Conservation (phyloP, 30 jellyfish, hydroid and myxozoan species). For the Mastigias papua region DNA sequence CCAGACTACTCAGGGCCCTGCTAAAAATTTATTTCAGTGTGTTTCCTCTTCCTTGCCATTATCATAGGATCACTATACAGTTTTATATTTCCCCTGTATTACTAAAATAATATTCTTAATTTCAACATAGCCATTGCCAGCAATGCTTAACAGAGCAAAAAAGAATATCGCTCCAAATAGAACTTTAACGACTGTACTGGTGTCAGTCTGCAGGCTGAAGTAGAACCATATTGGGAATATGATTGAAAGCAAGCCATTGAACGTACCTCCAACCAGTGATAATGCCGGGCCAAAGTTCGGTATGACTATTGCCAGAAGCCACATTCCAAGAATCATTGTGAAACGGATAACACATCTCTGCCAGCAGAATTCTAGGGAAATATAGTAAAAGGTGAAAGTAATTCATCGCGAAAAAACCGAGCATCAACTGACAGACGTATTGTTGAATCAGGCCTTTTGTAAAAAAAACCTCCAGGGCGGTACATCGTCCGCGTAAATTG, state of each 20-base stretch:
- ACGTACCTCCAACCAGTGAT: constrained; percentile 95
- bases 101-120: constrained; percentile 78
- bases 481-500: too few relatives aligned
- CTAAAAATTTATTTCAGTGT: too few relatives aligned
- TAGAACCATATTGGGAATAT: constrained; percentile 89
- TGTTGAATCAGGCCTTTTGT: too few relatives aligned
- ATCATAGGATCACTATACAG: too few relatives aligned
- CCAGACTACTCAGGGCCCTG: too few relatives aligned
- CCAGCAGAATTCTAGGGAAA: constrained; percentile 74
- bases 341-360: constrained; percentile 84
- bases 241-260: constrained; percentile 85
- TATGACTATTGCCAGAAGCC: constrained; percentile 71
- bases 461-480: too few relatives aligned
- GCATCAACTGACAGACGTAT: too few relatives aligned
- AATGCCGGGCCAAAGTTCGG: constrained; percentile 95
- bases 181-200: constrained; percentile 58
- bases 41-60: too few relatives aligned
- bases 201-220: constrained; percentile 62
- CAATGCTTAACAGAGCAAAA: constrained; percentile 80
- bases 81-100: constrained; percentile 75
- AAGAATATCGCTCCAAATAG: constrained; percentile 54
- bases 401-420: too few relatives aligned
- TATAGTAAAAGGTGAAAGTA: too few relatives aligned
- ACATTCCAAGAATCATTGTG: constrained; percentile 57
- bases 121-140: constrained; percentile 92